Evolutionary conservation across 1,140 invertebrate species (phyloP).

Genomic region (Hirudo medicinalis): DNA sequence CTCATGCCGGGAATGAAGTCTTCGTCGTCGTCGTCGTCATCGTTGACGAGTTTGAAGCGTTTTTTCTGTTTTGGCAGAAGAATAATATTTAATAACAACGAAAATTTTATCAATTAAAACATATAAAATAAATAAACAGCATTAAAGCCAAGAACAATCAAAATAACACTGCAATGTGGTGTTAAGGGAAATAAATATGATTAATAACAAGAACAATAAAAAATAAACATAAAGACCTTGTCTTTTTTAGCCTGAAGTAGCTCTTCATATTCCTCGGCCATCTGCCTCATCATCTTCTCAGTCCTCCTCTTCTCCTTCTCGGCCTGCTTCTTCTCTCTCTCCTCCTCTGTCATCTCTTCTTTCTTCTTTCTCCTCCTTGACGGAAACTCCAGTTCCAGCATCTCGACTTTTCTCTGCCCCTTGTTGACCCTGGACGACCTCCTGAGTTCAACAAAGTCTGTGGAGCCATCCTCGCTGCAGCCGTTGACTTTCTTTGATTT

Average conservation of each 20-base stretch:
- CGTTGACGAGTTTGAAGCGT: not conserved
- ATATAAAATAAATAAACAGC: too few species aligned
- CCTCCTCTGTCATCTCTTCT: slow-evolving; percentile 31
- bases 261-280: slow-evolving; percentile 9
- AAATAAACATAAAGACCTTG: not conserved
- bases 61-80: not conserved
- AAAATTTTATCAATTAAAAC: too few species aligned
- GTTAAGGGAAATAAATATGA: too few species aligned
- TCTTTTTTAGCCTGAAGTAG: not conserved
- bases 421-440: slow-evolving; percentile 46
- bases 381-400: slow-evolving; percentile 27
- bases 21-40: slow-evolving; percentile 16
- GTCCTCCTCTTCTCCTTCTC: slow-evolving; percentile 45
- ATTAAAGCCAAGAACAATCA: too few species aligned
- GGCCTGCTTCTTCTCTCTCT: slow-evolving; percentile 21
- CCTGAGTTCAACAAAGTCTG: not conserved
- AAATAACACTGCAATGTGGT: too few species aligned
- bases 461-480: slow-evolving; percentile 8
- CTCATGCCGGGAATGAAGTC: slow-evolving; percentile 21
- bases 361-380: slow-evolving; percentile 41
- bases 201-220: too few species aligned
- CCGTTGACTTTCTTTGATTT: not conserved
- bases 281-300: slow-evolving; percentile 9
- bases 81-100: not conserved
- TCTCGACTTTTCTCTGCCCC: slow-evolving; percentile 55